These are phyloP conservation scores for Ibycter americanus DNA, from an alignment of 2,797 vertebrate genomes.

Conservation along the genomic window DNA sequence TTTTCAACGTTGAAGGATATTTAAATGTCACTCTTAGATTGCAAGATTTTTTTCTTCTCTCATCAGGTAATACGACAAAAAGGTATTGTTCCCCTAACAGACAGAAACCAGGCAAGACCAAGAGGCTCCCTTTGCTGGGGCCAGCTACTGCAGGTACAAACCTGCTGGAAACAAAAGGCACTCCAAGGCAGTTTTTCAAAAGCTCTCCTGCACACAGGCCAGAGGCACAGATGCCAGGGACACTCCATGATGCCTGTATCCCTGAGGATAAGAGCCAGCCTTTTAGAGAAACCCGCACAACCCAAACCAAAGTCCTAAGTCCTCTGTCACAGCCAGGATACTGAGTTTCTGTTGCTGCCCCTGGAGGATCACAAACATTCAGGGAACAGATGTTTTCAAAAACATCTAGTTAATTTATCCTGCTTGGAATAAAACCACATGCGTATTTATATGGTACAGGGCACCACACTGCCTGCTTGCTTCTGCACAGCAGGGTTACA, in stretches of 20 bases:
- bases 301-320: background rate
- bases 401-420: background rate
- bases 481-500: background rate
- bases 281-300: background rate
- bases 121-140: background rate
- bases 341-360: background rate
- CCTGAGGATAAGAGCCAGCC: background rate
- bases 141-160: slow-evolving; percentile 29
- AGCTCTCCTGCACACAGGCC: background rate
- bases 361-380: fast-evolving
- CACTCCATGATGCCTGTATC: fast-evolving
- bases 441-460: background rate
- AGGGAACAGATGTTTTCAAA: background rate
- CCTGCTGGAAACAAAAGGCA: slow-evolving; percentile 3
- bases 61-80: background rate
- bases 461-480: background rate
- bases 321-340: background rate
- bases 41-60: background rate
- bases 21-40: background rate
- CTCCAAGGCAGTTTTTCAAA: background rate
- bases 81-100: background rate
- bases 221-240: background rate
- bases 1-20: background rate
- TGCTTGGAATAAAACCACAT: background rate
- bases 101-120: slow-evolving; percentile 15